Base-by-base conservation (phyloP, 2,113 vertebrate species). In the Notothenia coriiceps region DNA sequence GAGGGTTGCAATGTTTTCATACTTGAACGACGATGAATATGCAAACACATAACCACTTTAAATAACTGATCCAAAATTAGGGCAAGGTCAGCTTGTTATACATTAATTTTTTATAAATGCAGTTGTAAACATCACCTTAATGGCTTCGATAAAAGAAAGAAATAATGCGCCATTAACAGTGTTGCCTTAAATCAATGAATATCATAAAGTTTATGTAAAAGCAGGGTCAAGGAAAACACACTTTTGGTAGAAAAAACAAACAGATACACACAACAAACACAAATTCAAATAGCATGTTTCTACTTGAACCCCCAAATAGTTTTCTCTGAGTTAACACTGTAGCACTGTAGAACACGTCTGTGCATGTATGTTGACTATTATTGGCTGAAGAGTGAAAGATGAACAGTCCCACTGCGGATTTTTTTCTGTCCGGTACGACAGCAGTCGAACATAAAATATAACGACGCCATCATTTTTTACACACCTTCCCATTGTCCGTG, bases 11-110 rank as follows among this genome's bases (percentile, higher is more conserved):
- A 17, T 29, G 54, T 63, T 76, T 49, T 72, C 54, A 51, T 22
- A 79, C 72, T 62, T 55, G 25, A 57, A 66, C 63, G 40, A 3
- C 52, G 20, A 85, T 88, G 81, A 80, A 80, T 86, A 85, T 86
- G 81, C 35, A 80, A 80, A 90, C 77, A 55, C 43, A 49, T 74
- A 52, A 86, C 81, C 80, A 86, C 35, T 73, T 63, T 63, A n/a
- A 79, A 66, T 77, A 81, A 70, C 22, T 9, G 47, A 75, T 29
- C 17, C 25, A n/a, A 74, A 74, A 78, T 86, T 57, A 20, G 54
- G 69, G 43, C 69, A 74, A 86, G 81, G 88, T 90, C 71, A 66
- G 51, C 18, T 44, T 13, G 43, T 82, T 70, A 50, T 20, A 72
- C 77, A 81, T 78, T 50, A 60, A 75, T 85, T 62, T 69, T 88